Conservation (phyloP, 1,140 invertebrate species). For the Atta texana region DNA sequence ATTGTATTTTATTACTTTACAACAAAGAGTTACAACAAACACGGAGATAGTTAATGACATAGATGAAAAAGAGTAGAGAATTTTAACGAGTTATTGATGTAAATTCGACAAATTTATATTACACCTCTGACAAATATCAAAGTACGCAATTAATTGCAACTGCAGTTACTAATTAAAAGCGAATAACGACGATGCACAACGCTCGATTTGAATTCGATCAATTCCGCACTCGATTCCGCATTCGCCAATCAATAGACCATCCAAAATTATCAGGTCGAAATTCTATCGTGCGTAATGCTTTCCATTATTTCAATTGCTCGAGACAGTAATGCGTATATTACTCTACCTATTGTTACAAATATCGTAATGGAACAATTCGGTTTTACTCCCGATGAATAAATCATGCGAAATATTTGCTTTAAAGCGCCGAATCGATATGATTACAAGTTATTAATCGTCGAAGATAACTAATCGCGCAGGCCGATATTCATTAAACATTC, state of each 20-base stretch:
- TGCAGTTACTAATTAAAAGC: conserved; percentile 1
- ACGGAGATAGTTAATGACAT: not conserved
- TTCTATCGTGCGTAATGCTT: not conserved
- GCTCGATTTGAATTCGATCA: not conserved
- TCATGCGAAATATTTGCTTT: not conserved
- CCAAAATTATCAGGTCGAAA: not conserved
- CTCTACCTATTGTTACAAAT: not conserved
- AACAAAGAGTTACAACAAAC: not conserved
- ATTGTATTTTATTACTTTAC: conserved; percentile 2
- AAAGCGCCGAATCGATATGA: not conserved
- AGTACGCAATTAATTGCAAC: not conserved
- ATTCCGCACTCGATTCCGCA: not conserved
- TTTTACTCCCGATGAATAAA: not conserved
- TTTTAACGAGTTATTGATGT: not conserved
- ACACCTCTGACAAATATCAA: not conserved
- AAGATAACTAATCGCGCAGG: not conserved
- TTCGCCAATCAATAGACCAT: not conserved
- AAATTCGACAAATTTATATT: not conserved
- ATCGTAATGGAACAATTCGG: not conserved
- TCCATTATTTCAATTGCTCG: not conserved
- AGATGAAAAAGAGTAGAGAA: not conserved
- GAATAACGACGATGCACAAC: not conserved
- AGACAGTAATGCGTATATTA: not conserved
- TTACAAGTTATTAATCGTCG: not conserved
- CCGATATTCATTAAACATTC: not conserved